Base-by-base conservation (phyloP, 1,140 invertebrate genomes). In the Heliconius congener region DNA sequence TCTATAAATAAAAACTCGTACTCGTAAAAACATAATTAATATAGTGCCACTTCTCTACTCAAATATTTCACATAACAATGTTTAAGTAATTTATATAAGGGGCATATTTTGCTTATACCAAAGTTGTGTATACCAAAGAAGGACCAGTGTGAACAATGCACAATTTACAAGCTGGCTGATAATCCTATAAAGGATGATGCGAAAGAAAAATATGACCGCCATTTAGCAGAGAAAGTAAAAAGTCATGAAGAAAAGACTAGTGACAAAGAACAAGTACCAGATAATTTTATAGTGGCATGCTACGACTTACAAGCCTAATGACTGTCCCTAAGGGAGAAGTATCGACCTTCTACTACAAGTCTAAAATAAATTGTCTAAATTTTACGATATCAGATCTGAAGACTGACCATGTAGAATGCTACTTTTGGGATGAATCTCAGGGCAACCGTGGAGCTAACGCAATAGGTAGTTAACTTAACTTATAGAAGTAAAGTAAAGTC, bases 361-460 rank as follows among this genome's bases (percentile, higher is more conserved):
- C 23, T 23, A 23, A 23, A 23, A 23, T 23, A 23, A 23, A 23
- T 23, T 23, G 88, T 88, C 23, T 23, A 23, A 13, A 79, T 50
- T 80, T 80, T 72, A 42, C 85, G 83, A 57, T 85, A 60, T 73
- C 79, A 78, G 19, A 90, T 85, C 23, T 23, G 23, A 23, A 23
- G 23, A 23, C 34, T 37, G 34, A 37, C 34, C 8, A 37, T 37
- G 34, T 84, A 84, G 71, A 81, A 72, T 87, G 85, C 60, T 90
- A 77, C 72, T 85, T 91, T 80, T 91, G 87, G 88, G 78, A 87
- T 23, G 85, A 88, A 79, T 81, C 71, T 13, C 82, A 89, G 82
- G 87, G 82, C n/a, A 81, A 85, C 42, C 34, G 87, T 30, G 87
- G 89, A 19, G 86, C 83, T 11, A 79, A 79, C 42, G 87, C 90